Base-by-base conservation (phyloP, 2,888 invertebrate species). In the Acheta domesticus region DNA sequence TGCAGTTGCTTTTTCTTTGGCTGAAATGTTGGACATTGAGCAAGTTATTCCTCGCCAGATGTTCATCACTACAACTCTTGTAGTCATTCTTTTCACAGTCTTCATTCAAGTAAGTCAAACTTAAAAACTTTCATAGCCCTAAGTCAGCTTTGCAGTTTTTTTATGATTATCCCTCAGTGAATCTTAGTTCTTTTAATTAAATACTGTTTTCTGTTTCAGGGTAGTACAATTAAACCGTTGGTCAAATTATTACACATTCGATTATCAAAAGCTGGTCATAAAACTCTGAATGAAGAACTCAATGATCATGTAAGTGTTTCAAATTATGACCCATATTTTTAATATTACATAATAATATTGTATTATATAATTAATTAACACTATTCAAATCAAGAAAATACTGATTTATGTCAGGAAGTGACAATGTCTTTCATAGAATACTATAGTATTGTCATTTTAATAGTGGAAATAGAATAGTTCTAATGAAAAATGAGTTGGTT, bases 191-290 rank as follows among this genome's bases (percentile, higher is more conserved):
- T 19, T 48, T n/a, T 20, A 78, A 12, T 16, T 21, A 62, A 14
- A 20, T 75, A 5, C 74, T 20, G 16, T 48, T 78, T 80, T 80
- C 80, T 78, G 75, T 84, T 85, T 5, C 85, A 90, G 90, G 91
- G 91, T 75, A 89, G 89, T 81, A 89, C 90, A 1, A 90, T 91
- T 80, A 90, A 90, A 82, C 90, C 90, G n/a, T 86, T 91, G 76
- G 90, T 91, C 3, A 87, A 88, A 80, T 86, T 88, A 78, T 85
- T 91, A 77, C 87, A 89, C 82, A 90, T 91, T n/a, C 86, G 87
- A 82, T 85, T 84, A 74, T 86, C 87, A 49, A 85, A 86, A 73
- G 85, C 86, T 76, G 83, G 85, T 49, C 85, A 86, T 74, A 84
- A 86, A 50, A 88, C 88, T 16, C 88, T 91, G 88, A 88, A 88